Evolutionary conservation across 2,113 vertebrate genomes (phyloP), one percentile per base, ranked within the genome.

Genomic region (Rhinoderma darwinii): DNA sequence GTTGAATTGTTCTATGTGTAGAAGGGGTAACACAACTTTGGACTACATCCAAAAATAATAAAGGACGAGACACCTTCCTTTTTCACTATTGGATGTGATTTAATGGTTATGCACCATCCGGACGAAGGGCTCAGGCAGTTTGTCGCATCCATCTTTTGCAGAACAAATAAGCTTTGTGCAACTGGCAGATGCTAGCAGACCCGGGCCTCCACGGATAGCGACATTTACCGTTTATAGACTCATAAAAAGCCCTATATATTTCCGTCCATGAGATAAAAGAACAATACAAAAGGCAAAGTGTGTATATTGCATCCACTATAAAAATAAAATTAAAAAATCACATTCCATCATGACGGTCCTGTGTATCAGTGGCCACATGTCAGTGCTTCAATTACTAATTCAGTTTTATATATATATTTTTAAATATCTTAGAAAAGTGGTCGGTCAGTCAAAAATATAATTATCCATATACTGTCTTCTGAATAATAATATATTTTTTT

Each of bases 91-190:
- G 22, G 51, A 61, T 44, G 56, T 85, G 73, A 77, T 85, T 63
- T 74, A 85, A 74, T 76, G 56, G 39, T 75, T 32, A 59, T 75
- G 39, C 17, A 35, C 54, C 47, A 86, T 74, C 66, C 50, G 54
- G 86, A 63, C 66, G 51, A 35, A 70, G 35, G 66, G 47, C n/a
- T 41, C 35, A 35, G 44, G 1, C 70, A 73, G 68, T 82, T 44
- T 27, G 11, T 72, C 35, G 68, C 37, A 75, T 87, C 86, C 51
- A 87, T 87, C 79, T 63, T 87, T 61, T 11, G 37, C 35, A 87
- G 70, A 81, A 87, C 59, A 63, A 82, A 87, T 82, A 75, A 35
- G 78, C 86, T 82, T 87, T 87, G 86, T 82, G 30, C 20, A 56
- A 17, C 25, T 82, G 79, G 86, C 86, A 87, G 86, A 82, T 75